phyloP scores from a whole-genome alignment of 2,797 vertebrate species.

The Macrochelys suwanniensis region DNA sequence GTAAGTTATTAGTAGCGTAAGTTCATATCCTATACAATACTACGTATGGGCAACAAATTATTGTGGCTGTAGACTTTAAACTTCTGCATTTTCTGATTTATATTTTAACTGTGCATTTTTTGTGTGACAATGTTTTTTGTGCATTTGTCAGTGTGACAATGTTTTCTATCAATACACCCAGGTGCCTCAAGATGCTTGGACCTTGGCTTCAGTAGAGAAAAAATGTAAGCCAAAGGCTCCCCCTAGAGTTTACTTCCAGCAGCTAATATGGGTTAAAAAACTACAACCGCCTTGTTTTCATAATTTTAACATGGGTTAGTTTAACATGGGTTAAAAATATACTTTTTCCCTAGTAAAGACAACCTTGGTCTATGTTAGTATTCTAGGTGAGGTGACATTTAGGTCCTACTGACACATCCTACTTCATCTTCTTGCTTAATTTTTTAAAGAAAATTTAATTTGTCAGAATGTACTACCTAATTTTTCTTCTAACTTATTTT shows the following conservation, averaged over 20 bases:
- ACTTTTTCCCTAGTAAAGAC: background rate
- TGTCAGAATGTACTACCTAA: background rate
- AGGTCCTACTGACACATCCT: background rate
- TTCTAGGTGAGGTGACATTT: background rate
- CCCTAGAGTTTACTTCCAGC: background rate
- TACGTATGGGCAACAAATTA: background rate
- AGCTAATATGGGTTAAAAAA: background rate
- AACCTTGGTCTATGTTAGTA: background rate
- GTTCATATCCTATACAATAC: background rate
- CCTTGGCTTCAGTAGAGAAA: background rate
- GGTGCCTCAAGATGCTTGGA: background rate
- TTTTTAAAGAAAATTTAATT: background rate
- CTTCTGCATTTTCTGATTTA: background rate
- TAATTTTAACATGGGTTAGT: background rate
- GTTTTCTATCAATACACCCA: background rate
- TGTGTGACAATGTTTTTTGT: background rate
- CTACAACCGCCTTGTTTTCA: background rate
- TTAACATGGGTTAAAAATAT: background rate
- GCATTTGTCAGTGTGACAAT: background rate
- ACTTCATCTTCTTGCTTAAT: background rate
- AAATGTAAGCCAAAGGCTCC: background rate
- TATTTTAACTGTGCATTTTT: background rate
- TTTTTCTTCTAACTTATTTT: background rate
- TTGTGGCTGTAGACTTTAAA: background rate
- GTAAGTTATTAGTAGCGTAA: background rate